Evolutionary conservation across 2,797 vertebrate genomes (phyloP).

Genomic region (Hybognathus amarus): DNA sequence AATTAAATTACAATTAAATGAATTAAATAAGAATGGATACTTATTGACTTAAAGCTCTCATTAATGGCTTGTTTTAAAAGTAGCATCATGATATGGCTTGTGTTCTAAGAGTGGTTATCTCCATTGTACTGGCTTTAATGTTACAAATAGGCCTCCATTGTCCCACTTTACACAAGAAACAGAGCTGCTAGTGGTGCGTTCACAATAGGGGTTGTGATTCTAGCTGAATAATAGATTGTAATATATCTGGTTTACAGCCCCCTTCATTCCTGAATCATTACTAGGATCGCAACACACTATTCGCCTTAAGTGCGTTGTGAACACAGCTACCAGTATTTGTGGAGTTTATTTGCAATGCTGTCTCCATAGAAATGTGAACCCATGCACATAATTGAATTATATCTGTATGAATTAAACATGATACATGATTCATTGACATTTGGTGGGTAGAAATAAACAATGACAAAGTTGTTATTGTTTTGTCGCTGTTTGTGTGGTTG

Average conservation of each 20-base stretch:
- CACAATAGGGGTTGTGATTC: conserved; percentile 48
- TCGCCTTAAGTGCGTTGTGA: conserved; percentile 3
- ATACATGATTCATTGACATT: conserved; percentile 46
- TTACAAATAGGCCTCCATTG: conserved; percentile 42
- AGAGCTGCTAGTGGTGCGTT: conserved; percentile 35
- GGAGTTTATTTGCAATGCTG: conserved; percentile 20
- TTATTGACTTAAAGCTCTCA: not conserved
- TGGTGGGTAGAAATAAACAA: conserved; percentile 38
- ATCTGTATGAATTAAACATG: conserved; percentile 38
- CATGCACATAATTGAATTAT: conserved; percentile 13
- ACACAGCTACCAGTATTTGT: conserved; percentile 16
- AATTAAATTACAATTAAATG: not conserved
- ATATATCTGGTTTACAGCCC: conserved; percentile 30
- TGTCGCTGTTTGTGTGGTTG: conserved; percentile 15
- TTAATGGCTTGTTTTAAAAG: conserved; percentile 29
- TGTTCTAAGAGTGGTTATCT: conserved; percentile 22
- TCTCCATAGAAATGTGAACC: conserved; percentile 24
- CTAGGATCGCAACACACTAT: not conserved
- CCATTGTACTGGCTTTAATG: conserved; percentile 40
- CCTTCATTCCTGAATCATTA: conserved; percentile 21
- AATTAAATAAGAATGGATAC: not conserved
- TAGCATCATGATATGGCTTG: conserved; percentile 12
- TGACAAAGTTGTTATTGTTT: conserved; percentile 37
- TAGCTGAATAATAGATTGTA: conserved; percentile 37
- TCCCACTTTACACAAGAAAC: conserved; percentile 15